Evolutionary conservation across 2,113 vertebrate genomes (phyloP), one percentile per base, ranked within the genome.

Genomic region (Chaenocephalus aceratus): DNA sequence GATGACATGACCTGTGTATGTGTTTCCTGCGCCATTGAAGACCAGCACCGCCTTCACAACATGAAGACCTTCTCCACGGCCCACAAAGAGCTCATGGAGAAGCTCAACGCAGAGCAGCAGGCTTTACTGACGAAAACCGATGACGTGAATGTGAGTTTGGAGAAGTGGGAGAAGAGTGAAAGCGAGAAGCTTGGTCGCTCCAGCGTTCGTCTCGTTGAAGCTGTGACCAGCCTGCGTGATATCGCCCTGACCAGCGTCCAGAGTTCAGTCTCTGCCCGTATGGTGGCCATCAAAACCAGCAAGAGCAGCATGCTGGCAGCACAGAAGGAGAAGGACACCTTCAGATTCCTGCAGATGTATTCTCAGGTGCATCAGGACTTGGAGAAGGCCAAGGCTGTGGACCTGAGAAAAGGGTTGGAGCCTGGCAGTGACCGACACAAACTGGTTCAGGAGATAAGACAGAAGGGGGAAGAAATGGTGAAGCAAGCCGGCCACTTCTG

Each of bases 1-100:
- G 16, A 81, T 0, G 93, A 96, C 0, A 44, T 46, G 1, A 70
- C 14, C 15, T 86, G 41, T 10, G 62, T 94, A 58, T 96, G 95
- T 0, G 0, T 63, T 10, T 86, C 93, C 12, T 95, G 95, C 45
- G 86, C 66, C 23, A 64, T 94, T 1, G 48, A 60, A 0, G 91
- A 87, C 0, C 60, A 72, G 45, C 95, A 95, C 84, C 87, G 54
- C 15, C 58, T 86, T 9, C 96, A 96, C 83, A 69, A 74, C 6
- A 61, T 94, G 92, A 94, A 91, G 80, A 94, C 85, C 23, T 88
- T 93, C 77, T 67, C 88, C 58, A 90, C 80, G 0, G 93, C 91
- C 13, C 91, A 91, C 74, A 86, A 80, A 52, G 91, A 91, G 77
- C 89, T 93, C 13, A 41, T 72, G 62, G 77, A 87, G 16, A 89